Conservation (phyloP, 2,888 invertebrate genomes). For the Eudasyphora cyanicolor region DNA sequence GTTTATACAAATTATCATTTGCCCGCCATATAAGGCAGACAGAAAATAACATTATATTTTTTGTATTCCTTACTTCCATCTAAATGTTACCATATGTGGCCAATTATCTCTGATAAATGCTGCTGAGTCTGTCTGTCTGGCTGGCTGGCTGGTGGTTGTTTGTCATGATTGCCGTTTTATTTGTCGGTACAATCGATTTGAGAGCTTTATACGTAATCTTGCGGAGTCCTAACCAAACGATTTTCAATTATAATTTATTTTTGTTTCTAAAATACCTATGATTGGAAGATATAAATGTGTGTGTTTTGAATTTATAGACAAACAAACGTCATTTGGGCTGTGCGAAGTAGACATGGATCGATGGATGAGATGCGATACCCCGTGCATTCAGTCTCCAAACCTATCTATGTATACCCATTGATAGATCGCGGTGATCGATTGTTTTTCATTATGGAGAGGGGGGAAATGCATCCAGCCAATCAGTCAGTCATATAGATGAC, state of each 20-base stretch:
- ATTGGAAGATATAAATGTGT: no score
- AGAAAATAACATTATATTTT: constrained; percentile 21
- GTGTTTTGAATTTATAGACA: not conserved
- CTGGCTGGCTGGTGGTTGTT: no score
- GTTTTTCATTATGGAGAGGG: constrained; percentile 79
- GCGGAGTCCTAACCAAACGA: not conserved
- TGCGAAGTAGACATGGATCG: no score
- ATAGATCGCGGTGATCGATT: constrained; percentile 74
- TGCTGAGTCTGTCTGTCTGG: constrained; percentile 14
- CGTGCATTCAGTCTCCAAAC: no score
- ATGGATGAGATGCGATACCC: no score
- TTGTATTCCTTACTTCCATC: not conserved
- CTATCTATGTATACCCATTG: no score
- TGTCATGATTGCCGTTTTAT: no score
- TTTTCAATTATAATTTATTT: constrained; percentile 14
- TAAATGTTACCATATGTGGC: constrained; percentile 51
- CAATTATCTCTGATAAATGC: constrained; percentile 61
- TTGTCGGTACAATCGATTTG: not conserved
- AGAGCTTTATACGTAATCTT: not conserved
- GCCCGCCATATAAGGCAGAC: not conserved
- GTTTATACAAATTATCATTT: not conserved
- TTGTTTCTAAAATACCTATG: no score
- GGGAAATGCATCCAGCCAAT: constrained; percentile 76
- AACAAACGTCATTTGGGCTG: not conserved
- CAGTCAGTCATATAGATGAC: no score